phyloP scores from a whole-genome alignment of 2,888 invertebrate species.

The Ecliptopera silaceata region DNA sequence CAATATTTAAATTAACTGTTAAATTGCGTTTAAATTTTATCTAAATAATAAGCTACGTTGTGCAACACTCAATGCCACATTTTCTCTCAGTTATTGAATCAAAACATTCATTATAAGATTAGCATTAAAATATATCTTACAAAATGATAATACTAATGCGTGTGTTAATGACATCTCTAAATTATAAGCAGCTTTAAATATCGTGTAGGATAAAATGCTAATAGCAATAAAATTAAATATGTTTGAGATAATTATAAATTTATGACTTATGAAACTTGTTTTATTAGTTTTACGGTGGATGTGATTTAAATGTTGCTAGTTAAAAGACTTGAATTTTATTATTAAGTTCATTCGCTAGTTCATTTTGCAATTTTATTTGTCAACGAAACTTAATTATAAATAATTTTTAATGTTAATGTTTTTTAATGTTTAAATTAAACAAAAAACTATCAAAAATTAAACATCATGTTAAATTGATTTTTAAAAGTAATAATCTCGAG shows the following conservation, averaged over 20 bases:
- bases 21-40: not conserved
- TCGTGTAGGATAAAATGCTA: constrained; percentile 17
- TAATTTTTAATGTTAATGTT: no score
- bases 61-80: no score
- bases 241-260: constrained; percentile 1
- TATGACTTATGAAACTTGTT: constrained; percentile 5
- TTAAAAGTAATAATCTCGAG: not conserved
- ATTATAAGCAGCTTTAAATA: constrained; percentile 12
- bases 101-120: not conserved
- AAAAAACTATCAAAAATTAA: no score
- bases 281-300: not conserved
- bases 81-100: no score
- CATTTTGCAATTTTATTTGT: not conserved
- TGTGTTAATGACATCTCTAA: constrained; percentile 14
- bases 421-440: no score
- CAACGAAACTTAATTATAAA: no score
- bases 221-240: constrained; percentile 16
- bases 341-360: not conserved
- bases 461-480: not conserved
- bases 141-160: constrained; percentile 18
- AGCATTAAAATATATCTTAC: not conserved
- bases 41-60: no score
- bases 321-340: not conserved
- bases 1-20: not conserved
- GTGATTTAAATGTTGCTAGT: not conserved